Evolutionary conservation across 30 jellyfish, hydroid and myxozoan species (phyloP).

Genomic region (Morbakka virulenta): DNA sequence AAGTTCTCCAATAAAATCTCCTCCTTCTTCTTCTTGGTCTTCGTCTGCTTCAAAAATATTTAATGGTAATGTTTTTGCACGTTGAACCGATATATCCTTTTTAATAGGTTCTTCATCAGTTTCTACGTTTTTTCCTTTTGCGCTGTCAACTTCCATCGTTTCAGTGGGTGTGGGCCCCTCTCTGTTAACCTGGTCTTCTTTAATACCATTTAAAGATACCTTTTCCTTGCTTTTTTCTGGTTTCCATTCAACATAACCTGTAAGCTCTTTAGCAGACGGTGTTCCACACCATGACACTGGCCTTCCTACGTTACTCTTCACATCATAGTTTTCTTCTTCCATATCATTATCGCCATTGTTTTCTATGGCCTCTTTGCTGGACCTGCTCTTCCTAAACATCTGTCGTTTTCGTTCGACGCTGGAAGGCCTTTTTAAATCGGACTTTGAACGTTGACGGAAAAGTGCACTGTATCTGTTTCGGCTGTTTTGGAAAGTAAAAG

Average conservation of each 20-base stretch:
- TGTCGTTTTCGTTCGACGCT: conserved; percentile 20
- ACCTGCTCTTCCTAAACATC: conserved; percentile 13
- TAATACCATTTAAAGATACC: neutral
- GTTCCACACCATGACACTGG: conserved; percentile 19
- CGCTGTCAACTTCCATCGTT: neutral
- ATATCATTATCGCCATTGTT: conserved; percentile 5
- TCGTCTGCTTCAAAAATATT: conserved; percentile 9
- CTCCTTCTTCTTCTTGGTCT: conserved; percentile 20
- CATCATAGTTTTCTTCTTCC: conserved; percentile 4
- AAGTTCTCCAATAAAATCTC: conserved; percentile 1
- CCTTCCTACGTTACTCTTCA: neutral
- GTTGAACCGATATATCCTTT: neutral
- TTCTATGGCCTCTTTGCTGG: neutral
- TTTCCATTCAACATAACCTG: neutral
- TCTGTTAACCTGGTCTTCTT: neutral
- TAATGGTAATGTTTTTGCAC: conserved; percentile 58
- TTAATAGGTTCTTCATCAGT: neutral
- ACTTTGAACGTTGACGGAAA: conserved; percentile 65
- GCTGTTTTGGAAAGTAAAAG: conserved; percentile 6
- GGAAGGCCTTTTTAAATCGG: conserved; percentile 27
- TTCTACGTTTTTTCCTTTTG: neutral
- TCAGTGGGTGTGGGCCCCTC: conserved; percentile 1
- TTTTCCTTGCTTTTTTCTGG: neutral
- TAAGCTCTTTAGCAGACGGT: conserved; percentile 40
- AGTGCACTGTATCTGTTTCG: conserved; percentile 59